phyloP scores from a whole-genome alignment of 2,113 vertebrate species.

The Isurus oxyrinchus region DNA sequence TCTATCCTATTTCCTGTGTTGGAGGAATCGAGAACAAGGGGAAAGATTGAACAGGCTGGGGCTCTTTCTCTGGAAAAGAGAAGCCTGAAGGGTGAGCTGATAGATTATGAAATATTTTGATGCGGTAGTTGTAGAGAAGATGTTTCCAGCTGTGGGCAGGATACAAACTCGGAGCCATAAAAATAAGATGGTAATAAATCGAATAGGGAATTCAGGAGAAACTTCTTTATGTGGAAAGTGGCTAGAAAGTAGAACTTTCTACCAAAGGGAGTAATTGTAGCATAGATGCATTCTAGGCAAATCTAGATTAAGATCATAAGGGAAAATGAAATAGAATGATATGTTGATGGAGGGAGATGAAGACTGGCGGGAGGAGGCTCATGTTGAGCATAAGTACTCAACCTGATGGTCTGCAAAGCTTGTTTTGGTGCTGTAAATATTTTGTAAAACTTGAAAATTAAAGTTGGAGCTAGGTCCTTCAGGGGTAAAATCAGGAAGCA shows the following conservation, averaged over 20 bases:
- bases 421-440: background rate
- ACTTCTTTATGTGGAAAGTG: background rate
- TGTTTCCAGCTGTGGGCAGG: background rate
- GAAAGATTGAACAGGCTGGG: background rate
- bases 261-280: no score
- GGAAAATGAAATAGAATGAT: background rate
- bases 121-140: background rate
- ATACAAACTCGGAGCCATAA: background rate
- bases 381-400: background rate
- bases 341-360: background rate
- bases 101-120: background rate
- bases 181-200: background rate
- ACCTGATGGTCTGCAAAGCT: background rate
- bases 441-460: background rate
- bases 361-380: background rate
- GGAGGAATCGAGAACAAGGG: background rate
- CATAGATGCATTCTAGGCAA: no score
- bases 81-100: background rate
- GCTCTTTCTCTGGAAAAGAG: background rate
- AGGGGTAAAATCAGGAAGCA: background rate
- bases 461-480: background rate
- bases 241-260: no score
- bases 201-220: background rate
- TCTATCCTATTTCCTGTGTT: background rate
- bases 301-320: no score